phyloP scores from a whole-genome alignment of 2,888 invertebrate species.

The Tridacna gigas region DNA sequence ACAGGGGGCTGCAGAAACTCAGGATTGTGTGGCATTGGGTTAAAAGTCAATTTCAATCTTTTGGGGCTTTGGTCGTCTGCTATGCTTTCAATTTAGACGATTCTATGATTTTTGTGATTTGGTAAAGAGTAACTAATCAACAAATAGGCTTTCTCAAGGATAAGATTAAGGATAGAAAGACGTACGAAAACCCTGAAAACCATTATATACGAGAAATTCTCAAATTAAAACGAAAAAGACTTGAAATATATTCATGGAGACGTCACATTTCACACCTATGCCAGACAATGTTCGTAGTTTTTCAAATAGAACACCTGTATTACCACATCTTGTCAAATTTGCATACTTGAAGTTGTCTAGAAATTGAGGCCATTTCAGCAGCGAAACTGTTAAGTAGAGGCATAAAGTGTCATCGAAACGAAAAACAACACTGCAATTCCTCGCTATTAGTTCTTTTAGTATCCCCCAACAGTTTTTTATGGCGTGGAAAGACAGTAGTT shows the following conservation, averaged over 20 bases:
- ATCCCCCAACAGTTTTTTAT: slow-evolving; percentile 22
- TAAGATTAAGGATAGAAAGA: too few relatives aligned
- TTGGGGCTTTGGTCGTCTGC: too few relatives aligned
- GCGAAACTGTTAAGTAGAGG: slow-evolving; percentile 16
- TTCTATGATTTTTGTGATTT: too few relatives aligned
- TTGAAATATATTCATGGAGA: slow-evolving; percentile 20
- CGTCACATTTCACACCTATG: slow-evolving; percentile 10
- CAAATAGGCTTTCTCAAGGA: too few relatives aligned
- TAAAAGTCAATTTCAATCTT: too few relatives aligned
- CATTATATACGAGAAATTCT: slow-evolving; percentile 19
- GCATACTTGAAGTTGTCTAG: slow-evolving; percentile 21
- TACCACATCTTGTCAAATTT: slow-evolving; percentile 20
- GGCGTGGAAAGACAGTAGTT: slow-evolving; percentile 17
- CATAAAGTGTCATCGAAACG: slow-evolving; percentile 3
- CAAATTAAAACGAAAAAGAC: slow-evolving; percentile 28
- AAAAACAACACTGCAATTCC: slow-evolving; percentile 27
- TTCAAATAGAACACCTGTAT: slow-evolving; percentile 25
- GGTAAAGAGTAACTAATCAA: too few relatives aligned
- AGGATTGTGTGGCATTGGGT: too few relatives aligned
- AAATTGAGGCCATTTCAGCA: slow-evolving; percentile 21
- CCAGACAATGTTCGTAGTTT: slow-evolving; percentile 31
- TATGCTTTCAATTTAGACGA: too few relatives aligned
- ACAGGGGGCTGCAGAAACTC: too few relatives aligned
- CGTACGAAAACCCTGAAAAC: neutral
- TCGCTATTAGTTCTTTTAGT: slow-evolving; percentile 23